These are phyloP conservation scores for Junonia oenone DNA, from an alignment of 2,888 invertebrate species.

Conservation along the genomic window DNA sequence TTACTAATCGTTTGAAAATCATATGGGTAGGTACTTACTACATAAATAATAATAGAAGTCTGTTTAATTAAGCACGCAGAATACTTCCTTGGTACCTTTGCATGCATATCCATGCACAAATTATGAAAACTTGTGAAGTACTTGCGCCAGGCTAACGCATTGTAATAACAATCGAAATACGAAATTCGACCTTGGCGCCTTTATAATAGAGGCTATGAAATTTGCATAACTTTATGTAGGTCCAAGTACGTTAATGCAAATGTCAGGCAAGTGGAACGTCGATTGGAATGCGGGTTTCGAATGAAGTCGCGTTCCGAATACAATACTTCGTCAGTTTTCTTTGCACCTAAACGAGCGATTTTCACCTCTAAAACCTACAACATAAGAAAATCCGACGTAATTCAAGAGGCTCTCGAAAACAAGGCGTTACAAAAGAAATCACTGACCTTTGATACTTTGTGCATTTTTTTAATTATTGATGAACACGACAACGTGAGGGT, in stretches of 20 bases:
- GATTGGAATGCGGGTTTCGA: slow-evolving; percentile 56
- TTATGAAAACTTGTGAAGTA: slow-evolving; percentile 27
- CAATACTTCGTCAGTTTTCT: slow-evolving; percentile 29
- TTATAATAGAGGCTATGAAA: slow-evolving; percentile 28
- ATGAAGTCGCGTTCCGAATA: slow-evolving; percentile 45
- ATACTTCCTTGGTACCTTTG: slow-evolving; percentile 14
- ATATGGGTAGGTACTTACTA: slow-evolving; percentile 4
- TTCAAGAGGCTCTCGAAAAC: slow-evolving; percentile 5
- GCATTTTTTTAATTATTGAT: slow-evolving; percentile 22
- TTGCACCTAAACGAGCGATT: slow-evolving; percentile 27
- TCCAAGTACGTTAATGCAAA: slow-evolving; percentile 49
- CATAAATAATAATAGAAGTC: slow-evolving; percentile 6
- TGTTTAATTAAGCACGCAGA: slow-evolving; percentile 4
- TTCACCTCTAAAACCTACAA: slow-evolving; percentile 26
- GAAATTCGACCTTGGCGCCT: slow-evolving; percentile 27
- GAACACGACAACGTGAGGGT: slow-evolving; percentile 4
- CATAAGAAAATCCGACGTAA: slow-evolving; percentile 25
- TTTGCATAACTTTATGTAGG: slow-evolving; percentile 35
- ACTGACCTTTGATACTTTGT: slow-evolving; percentile 37
- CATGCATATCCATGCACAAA: slow-evolving; percentile 26
- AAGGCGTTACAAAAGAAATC: slow-evolving; percentile 43
- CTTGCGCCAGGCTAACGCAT: slow-evolving; percentile 13
- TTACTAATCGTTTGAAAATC: neutral
- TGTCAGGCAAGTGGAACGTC: slow-evolving; percentile 54
- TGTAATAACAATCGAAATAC: slow-evolving; percentile 11